Percentiles rank a stretch among this genome's conserved stretches.
Conservation (phyloP, 1,140 invertebrate genomes). For the Hestina assimilis region DNA sequence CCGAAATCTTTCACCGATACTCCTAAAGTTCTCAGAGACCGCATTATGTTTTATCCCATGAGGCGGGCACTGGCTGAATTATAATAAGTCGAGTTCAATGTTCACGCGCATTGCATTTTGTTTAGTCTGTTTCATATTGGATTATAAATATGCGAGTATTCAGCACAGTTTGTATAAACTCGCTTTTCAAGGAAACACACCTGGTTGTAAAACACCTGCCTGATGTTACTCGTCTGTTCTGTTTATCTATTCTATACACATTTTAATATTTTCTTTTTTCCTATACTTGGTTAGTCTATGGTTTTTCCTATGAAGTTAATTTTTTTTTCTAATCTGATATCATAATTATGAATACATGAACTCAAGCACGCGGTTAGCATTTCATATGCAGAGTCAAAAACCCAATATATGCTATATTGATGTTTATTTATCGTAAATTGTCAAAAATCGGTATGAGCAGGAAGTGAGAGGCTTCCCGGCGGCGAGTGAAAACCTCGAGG, state of each 20-base stretch:
- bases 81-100: slow-evolving; percentile 46
- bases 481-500: slow-evolving; percentile 57
- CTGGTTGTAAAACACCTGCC: slow-evolving; percentile 22
- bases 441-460: slow-evolving; percentile 64
- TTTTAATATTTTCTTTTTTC: not conserved
- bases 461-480: slow-evolving; percentile 68
- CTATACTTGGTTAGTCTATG: too few species aligned
- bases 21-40: slow-evolving; percentile 23
- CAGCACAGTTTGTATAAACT: slow-evolving; percentile 18
- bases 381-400: slow-evolving; percentile 42
- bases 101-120: slow-evolving; percentile 26
- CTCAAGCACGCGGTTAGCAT: too few species aligned
- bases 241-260: not conserved
- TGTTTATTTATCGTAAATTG: slow-evolving; percentile 55
- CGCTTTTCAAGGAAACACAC: slow-evolving; percentile 23
- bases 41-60: slow-evolving; percentile 51
- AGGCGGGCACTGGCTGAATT: slow-evolving; percentile 33
- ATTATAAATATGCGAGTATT: slow-evolving; percentile 31
- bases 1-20: slow-evolving; percentile 1
- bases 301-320: too few species aligned
- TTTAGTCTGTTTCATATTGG: slow-evolving; percentile 29
- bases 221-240: slow-evolving; percentile 3
- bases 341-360: too few species aligned
- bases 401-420: slow-evolving; percentile 41
- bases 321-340: too few species aligned